Percentiles rank a stretch among this genome's conserved stretches.
Evolutionary conservation across 2,797 vertebrate species (phyloP).

Genomic region (Limnodromus scolopaceus): DNA sequence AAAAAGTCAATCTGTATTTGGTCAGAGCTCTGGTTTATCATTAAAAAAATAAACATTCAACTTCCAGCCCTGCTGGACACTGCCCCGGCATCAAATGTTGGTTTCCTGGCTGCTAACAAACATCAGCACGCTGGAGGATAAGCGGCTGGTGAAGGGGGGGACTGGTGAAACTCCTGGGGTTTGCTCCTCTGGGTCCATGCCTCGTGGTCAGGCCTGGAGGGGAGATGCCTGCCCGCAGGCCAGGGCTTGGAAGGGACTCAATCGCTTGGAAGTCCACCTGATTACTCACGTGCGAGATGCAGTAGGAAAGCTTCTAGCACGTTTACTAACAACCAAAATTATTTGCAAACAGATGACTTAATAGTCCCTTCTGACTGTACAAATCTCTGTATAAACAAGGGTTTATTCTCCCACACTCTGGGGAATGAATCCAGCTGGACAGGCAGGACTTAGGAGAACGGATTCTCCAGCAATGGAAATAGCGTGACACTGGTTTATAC

Average conservation of each 20-base stretch:
- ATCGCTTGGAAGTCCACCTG: background rate
- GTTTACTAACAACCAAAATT: background rate
- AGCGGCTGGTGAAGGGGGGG: background rate
- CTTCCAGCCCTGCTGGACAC: slow-evolving; percentile 50
- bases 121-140: accelerated
- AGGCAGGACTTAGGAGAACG: background rate
- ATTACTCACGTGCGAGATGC: background rate
- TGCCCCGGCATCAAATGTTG: slow-evolving; percentile 13
- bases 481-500: background rate
- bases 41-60: slow-evolving; percentile 35
- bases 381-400: slow-evolving; percentile 36
- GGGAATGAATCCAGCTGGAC: slow-evolving; percentile 31
- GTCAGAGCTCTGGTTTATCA: slow-evolving; percentile 46
- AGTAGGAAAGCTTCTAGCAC: background rate
- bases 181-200: background rate
- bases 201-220: background rate
- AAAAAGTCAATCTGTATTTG: slow-evolving; percentile 45
- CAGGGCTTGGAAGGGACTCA: background rate
- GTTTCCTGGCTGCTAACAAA: slow-evolving; percentile 60
- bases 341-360: slow-evolving; percentile 30
- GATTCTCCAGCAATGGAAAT: background rate
- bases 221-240: background rate
- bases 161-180: background rate
- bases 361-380: slow-evolving; percentile 31
- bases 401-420: slow-evolving; percentile 23